Percentiles rank a stretch among this genome's conserved stretches.
Evolutionary conservation across 2,888 invertebrate species (phyloP).

Genomic region (Drosophila flavopinicola): DNA sequence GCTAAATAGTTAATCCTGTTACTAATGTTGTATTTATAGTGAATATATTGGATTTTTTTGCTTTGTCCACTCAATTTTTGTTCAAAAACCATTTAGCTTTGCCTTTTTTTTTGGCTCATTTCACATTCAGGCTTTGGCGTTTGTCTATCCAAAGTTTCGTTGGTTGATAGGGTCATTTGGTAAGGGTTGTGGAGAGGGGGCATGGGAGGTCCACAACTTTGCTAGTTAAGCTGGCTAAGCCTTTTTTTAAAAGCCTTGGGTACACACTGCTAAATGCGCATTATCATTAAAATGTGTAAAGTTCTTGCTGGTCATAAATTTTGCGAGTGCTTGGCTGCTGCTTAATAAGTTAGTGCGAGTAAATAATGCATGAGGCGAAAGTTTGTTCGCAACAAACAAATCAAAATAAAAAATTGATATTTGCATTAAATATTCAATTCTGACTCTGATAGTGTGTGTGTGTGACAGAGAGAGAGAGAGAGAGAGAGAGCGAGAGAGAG

Average conservation of each 20-base stretch:
- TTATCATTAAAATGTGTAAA: conserved; percentile 80
- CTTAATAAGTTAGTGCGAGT: conserved; percentile 52
- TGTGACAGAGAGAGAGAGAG: too few relatives aligned
- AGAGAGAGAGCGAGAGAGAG: too few relatives aligned
- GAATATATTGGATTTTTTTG: conserved; percentile 1
- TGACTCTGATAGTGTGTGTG: background rate
- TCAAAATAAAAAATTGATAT: conserved; percentile 44
- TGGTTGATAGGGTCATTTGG: conserved; percentile 41
- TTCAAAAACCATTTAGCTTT: conserved; percentile 21
- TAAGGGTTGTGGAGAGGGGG: background rate
- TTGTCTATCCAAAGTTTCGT: conserved; percentile 47
- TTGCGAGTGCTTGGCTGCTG: conserved; percentile 45
- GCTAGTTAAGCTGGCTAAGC: conserved; percentile 77
- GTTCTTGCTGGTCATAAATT: conserved; percentile 72
- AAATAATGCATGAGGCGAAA: conserved; percentile 71
- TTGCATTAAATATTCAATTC: conserved; percentile 59
- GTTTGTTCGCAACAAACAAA: conserved; percentile 44
- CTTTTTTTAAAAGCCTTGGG: conserved; percentile 78
- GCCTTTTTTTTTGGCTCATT: conserved; percentile 56
- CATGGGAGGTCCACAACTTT: conserved; percentile 54
- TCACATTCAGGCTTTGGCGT: conserved; percentile 73
- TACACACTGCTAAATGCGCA: conserved; percentile 79
- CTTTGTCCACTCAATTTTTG: background rate
- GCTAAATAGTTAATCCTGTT: background rate
- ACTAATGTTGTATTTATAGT: conserved; percentile 5